phyloP scores from a whole-genome alignment of 2,888 invertebrate genomes.

The Stenoptilia bipunctidactyla region DNA sequence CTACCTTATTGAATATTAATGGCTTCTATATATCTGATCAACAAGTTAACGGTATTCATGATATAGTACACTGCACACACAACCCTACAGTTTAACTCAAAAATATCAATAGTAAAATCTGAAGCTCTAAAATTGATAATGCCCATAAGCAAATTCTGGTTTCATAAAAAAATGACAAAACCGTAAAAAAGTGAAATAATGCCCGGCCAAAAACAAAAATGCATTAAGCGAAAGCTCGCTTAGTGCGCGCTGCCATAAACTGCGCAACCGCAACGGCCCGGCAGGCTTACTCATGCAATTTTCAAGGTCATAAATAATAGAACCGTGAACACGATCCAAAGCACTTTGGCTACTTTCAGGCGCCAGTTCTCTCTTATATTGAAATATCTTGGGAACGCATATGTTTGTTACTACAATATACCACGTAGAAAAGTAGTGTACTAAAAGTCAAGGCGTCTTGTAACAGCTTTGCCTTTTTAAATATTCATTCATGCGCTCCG shows the following conservation, averaged over 20 bases:
- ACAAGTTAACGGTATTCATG: slow-evolving; percentile 1
- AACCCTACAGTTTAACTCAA: too few relatives aligned
- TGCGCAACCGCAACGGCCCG: slow-evolving; percentile 62
- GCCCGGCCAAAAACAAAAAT: slow-evolving; percentile 29
- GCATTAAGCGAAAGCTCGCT: slow-evolving; percentile 48
- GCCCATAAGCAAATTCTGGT: neutral
- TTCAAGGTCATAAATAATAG: slow-evolving; percentile 70
- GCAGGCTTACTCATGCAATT: slow-evolving; percentile 64
- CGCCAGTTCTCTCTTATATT: slow-evolving; percentile 67
- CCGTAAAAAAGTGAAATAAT: slow-evolving; percentile 4
- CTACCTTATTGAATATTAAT: slow-evolving; percentile 29
- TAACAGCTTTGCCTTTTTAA: neutral
- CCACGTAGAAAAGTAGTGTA: neutral
- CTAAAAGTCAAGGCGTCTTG: neutral
- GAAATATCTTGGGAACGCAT: slow-evolving; percentile 39
- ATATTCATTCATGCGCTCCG: neutral
- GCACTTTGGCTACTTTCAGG: slow-evolving; percentile 56
- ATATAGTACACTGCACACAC: too few relatives aligned
- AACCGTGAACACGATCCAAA: slow-evolving; percentile 62
- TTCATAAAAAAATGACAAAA: slow-evolving; percentile 5
- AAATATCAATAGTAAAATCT: too few relatives aligned
- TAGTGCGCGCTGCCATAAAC: slow-evolving; percentile 54
- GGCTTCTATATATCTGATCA: slow-evolving; percentile 23
- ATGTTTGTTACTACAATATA: slow-evolving; percentile 11
- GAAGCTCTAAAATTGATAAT: too few relatives aligned